These are phyloP conservation scores for Nylanderia fulva DNA, from an alignment of 1,140 invertebrate genomes.

Conservation along the genomic window DNA sequence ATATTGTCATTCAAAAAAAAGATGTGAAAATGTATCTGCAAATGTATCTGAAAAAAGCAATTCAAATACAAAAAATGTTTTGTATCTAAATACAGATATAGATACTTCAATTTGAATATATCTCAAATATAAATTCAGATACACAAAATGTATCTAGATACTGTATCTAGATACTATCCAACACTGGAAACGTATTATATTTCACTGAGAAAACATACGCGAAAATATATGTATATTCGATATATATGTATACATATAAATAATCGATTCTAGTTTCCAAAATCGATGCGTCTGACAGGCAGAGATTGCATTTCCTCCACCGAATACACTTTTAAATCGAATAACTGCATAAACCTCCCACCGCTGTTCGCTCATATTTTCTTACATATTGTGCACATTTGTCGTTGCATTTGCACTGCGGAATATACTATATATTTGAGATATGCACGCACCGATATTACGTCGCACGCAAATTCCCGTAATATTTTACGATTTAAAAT, in stretches of 20 bases:
- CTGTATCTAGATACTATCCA: too few relatives aligned
- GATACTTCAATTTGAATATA: too few relatives aligned
- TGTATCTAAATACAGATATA: too few relatives aligned
- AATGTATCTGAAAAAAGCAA: too few relatives aligned
- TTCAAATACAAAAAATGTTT: too few relatives aligned
- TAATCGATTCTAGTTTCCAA: background rate
- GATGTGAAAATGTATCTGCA: too few relatives aligned
- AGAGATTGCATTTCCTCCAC: background rate
- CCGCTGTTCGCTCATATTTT: background rate
- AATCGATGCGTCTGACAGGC: background rate
- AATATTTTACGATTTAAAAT: conserved; percentile 35
- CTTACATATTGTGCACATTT: background rate
- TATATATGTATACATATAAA: too few relatives aligned
- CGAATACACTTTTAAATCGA: background rate
- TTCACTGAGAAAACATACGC: background rate
- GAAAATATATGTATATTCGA: background rate
- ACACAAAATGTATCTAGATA: too few relatives aligned
- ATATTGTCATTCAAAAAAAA: too few relatives aligned
- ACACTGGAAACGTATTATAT: background rate
- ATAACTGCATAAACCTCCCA: background rate
- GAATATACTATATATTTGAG: conserved; percentile 7
- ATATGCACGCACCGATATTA: conserved; percentile 10
- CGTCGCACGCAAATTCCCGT: background rate
- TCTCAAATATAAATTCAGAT: too few relatives aligned
- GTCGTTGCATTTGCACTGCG: background rate